Percentiles rank a stretch among this genome's conserved stretches.
These are phyloP conservation scores for Cheirogaleus major DNA, from an alignment of 2,797 vertebrate genomes.

Conservation along the genomic window DNA sequence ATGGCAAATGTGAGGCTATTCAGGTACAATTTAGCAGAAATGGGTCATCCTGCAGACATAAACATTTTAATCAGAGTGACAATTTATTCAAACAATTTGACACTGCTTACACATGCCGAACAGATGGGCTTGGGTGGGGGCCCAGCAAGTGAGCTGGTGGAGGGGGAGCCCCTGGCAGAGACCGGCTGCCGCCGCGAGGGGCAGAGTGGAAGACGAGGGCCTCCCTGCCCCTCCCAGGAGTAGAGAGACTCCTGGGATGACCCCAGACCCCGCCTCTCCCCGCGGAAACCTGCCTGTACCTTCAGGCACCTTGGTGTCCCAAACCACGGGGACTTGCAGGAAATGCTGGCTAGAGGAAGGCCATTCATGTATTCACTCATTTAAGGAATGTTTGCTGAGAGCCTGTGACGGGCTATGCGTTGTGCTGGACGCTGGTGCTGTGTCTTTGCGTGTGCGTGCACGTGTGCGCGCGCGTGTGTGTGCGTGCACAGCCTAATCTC, in stretches of 20 bases:
- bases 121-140: conserved; percentile 71
- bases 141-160: neutral
- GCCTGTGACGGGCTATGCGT: rapidly evolving
- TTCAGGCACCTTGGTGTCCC: neutral
- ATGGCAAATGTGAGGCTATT: conserved; percentile 51
- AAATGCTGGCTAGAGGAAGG: neutral
- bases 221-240: no score
- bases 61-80: conserved; percentile 79
- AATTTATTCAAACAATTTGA: conserved; percentile 80
- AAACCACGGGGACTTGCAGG: no score
- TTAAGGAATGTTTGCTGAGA: neutral
- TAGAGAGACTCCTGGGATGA: neutral
- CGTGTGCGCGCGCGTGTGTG: no score
- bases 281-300: rapidly evolving
- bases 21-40: conserved; percentile 65
- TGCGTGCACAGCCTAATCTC: no score
- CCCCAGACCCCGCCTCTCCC: neutral
- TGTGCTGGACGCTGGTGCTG: neutral
- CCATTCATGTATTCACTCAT: neutral
- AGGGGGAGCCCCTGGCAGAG: neutral
- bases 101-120: conserved; percentile 69
- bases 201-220: neutral
- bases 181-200: neutral
- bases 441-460: neutral
- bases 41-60: conserved; percentile 74